These are phyloP conservation scores for Periophthalmus magnuspinnatus DNA, from an alignment of 2,797 vertebrate species.

Conservation along the genomic window DNA sequence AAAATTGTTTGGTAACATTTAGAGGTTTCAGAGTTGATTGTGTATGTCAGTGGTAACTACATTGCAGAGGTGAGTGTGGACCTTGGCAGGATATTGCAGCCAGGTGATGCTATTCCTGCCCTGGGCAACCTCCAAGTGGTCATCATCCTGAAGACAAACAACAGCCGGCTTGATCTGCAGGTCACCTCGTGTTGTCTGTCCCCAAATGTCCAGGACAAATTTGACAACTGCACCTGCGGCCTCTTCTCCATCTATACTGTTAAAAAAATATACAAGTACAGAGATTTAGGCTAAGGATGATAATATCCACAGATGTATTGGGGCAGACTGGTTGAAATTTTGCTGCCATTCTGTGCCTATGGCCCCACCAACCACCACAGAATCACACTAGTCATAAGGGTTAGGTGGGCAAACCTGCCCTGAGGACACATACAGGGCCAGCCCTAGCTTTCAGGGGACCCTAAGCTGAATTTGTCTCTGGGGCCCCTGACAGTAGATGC, in stretches of 20 bases:
- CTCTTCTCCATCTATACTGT: slow-evolving; percentile 70
- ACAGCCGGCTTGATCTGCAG: slow-evolving; percentile 67
- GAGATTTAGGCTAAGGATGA: too few species aligned
- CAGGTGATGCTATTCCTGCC: slow-evolving; percentile 52
- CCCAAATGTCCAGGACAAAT: slow-evolving; percentile 47
- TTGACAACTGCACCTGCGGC: slow-evolving; percentile 66
- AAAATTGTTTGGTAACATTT: slow-evolving; percentile 23
- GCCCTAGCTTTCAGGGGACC: too few species aligned
- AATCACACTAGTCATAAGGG: background rate
- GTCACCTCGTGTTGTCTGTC: slow-evolving; percentile 77
- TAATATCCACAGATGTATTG: background rate
- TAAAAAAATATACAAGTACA: background rate
- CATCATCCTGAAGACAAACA: slow-evolving; percentile 73
- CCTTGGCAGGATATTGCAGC: slow-evolving; percentile 53
- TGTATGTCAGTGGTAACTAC: slow-evolving; percentile 79
- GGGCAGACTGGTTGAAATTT: background rate
- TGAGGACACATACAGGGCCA: too few species aligned
- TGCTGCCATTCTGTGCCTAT: background rate
- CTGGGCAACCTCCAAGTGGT: slow-evolving; percentile 65
- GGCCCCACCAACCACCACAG: background rate
- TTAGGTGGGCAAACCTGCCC: background rate
- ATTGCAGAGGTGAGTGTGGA: slow-evolving; percentile 74
- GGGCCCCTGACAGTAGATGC: too few species aligned
- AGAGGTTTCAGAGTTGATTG: slow-evolving; percentile 65
- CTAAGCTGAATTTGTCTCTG: too few species aligned